Percentiles rank a stretch among this genome's conserved stretches.
phyloP scores from a whole-genome alignment of 2,888 invertebrate genomes.

The Mycalesis mineus region DNA sequence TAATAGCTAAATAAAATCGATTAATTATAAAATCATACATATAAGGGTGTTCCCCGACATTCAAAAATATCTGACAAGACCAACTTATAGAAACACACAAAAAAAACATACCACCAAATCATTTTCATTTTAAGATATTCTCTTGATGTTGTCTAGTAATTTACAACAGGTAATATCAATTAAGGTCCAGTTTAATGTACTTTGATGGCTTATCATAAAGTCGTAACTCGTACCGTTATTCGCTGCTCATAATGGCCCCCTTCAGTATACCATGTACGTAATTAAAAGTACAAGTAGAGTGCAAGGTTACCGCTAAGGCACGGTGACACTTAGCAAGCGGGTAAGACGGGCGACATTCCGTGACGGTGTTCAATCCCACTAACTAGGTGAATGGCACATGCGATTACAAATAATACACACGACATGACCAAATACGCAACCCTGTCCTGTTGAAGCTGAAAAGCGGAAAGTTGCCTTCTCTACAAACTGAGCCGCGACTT shows the following conservation, averaged over 20 bases:
- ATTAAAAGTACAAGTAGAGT: conserved; percentile 73
- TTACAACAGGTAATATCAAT: background rate
- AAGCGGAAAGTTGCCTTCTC: background rate
- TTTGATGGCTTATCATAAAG: conserved; percentile 1
- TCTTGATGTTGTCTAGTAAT: background rate
- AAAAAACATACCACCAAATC: no score
- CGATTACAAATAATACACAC: conserved; percentile 22
- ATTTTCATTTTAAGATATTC: background rate
- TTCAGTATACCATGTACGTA: conserved; percentile 31
- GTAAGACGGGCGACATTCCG: conserved; percentile 45
- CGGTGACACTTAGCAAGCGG: conserved; percentile 66
- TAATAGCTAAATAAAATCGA: no score
- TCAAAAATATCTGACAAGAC: no score
- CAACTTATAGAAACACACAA: no score
- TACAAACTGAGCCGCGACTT: background rate
- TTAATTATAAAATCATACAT: no score
- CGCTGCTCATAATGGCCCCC: conserved; percentile 6
- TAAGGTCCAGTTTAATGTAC: background rate
- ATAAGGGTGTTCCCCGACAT: no score
- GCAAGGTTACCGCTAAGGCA: conserved; percentile 58
- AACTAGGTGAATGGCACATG: conserved; percentile 35
- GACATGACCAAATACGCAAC: conserved; percentile 9
- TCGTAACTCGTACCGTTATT: conserved; percentile 3
- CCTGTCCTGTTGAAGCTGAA: conserved; percentile 2
- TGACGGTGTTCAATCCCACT: conserved; percentile 35